Percentiles rank a stretch among this genome's conserved stretches.
Evolutionary conservation across 2,113 vertebrate species (phyloP).

Genomic region (Thamnophis sirtalis): DNA sequence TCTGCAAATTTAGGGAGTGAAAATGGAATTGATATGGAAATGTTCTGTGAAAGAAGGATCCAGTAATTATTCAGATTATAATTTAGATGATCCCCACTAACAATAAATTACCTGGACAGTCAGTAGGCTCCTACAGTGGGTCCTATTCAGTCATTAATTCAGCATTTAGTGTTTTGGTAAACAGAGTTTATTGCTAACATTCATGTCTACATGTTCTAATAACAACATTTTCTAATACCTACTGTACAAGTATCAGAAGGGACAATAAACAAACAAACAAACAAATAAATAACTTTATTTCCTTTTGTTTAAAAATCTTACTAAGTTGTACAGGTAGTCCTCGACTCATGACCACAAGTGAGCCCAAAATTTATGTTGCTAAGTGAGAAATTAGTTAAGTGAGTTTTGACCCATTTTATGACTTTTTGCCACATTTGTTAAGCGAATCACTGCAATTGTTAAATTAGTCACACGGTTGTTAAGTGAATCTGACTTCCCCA

Average conservation of each 20-base stretch:
- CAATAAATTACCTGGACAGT: background rate
- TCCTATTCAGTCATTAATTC: background rate
- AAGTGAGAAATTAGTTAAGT: no score
- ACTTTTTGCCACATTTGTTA: no score
- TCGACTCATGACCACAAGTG: no score
- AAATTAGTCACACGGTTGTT: no score
- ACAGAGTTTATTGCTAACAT: background rate
- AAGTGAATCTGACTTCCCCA: no score
- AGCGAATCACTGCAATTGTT: no score
- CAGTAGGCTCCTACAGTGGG: background rate
- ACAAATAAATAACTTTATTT: background rate
- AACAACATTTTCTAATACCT: background rate
- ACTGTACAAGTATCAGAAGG: background rate
- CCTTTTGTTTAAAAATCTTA: background rate
- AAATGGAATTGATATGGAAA: background rate
- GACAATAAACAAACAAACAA: background rate
- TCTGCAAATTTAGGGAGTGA: background rate
- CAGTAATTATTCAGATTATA: background rate
- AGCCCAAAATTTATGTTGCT: no score
- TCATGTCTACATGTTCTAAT: background rate
- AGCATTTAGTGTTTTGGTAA: background rate
- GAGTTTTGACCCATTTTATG: no score
- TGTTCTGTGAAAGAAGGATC: background rate
- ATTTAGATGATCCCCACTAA: background rate
- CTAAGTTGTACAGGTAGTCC: no score